Percentiles rank a stretch among this genome's conserved stretches.
These are phyloP conservation scores for Bombus difficillimus DNA, from an alignment of 1,140 invertebrate species.

Conservation along the genomic window DNA sequence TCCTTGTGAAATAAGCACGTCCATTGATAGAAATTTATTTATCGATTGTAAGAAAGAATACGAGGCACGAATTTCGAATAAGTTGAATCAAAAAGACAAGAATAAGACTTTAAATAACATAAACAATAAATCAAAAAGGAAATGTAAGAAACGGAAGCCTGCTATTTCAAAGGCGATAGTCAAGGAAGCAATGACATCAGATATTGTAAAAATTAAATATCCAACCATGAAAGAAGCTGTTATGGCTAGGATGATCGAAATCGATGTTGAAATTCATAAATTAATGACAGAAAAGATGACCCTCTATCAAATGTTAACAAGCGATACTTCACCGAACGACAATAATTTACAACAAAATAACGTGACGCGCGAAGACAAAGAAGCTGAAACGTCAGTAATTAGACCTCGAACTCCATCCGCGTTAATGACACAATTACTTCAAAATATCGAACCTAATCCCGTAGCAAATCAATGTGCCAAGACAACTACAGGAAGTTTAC, in stretches of 20 bases:
- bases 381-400: background rate
- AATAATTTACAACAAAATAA: background rate
- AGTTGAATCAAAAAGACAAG: background rate
- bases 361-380: background rate
- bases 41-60: background rate
- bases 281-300: constrained; percentile 77
- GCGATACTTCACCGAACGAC: constrained; percentile 23
- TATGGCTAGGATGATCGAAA: constrained; percentile 78
- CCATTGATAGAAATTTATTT: background rate
- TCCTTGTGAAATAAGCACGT: background rate
- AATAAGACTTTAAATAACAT: constrained; percentile 15
- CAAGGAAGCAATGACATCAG: background rate
- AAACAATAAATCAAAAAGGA: constrained; percentile 21
- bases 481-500: background rate
- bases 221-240: constrained; percentile 57
- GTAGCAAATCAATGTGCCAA: constrained; percentile 28
- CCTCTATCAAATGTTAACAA: constrained; percentile 75
- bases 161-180: background rate
- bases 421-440: constrained; percentile 31
- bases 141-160: background rate
- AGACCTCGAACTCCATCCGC: constrained; percentile 6
- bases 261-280: constrained; percentile 79
- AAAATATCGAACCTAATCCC: constrained; percentile 27
- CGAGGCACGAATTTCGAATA: background rate
- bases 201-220: background rate